Evolutionary conservation across 2,888 invertebrate species (phyloP), one percentile per base, ranked within the genome.

Genomic region (Eupithecia subfuscata): DNA sequence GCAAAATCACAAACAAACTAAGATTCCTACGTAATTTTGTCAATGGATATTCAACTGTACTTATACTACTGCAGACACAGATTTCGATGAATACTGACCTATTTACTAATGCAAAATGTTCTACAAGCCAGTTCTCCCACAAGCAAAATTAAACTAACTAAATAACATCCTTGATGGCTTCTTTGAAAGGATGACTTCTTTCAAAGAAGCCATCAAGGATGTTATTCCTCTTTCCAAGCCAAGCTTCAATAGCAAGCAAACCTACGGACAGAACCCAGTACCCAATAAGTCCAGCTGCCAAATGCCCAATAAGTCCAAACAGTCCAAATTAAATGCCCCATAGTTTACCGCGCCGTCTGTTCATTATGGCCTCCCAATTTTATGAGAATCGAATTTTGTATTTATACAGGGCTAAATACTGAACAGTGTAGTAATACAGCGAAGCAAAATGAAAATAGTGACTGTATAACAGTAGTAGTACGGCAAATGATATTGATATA

Each of bases 321-420:
- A 88, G 90, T 86, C 73, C 70, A 91, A 81, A 77, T 81, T 92
- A 92, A 92, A 91, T 87, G 90, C 89, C 85, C 89, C 92, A 91
- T 90, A 92, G 91, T 93, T 93, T 90, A 92, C 89, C 86, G 90
- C 89, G 86, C 93, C 94, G 90, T 86, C 90, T 93, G 94, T 91
- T 92, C 91, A 92, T 94, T 93, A 95, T 91, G 88, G 90, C 81
- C 84, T 87, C 86, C 85, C 91, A 89, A 89, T 92, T 93, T 93
- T 93, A 94, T 93, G 90, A 90, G 90, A 87, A 90, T 89, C 87
- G 86, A 90, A 92, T 89, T 89, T 87, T 87, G 91, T 90, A 90
- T 89, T 88, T 89, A 92, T 90, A 91, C 73, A 73, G 40, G 12
- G 37, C 37, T 37, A 22, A 45, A 64, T 71, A 52, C 43, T 56